These are phyloP conservation scores for Drosophila anceps DNA, from an alignment of 2,888 invertebrate genomes.

Conservation along the genomic window DNA sequence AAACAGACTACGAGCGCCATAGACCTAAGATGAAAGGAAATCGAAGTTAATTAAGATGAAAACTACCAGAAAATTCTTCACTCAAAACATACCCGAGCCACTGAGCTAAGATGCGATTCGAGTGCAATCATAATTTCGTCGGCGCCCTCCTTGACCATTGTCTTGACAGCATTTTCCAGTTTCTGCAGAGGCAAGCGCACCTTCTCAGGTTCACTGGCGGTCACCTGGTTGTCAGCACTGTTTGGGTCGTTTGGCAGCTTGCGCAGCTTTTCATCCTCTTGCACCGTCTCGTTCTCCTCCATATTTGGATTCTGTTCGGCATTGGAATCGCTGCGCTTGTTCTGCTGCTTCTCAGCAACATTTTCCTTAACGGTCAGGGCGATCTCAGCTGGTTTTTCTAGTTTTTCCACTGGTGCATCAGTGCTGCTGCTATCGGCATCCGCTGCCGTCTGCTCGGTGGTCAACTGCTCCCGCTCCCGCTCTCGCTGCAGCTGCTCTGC, in stretches of 20 bases:
- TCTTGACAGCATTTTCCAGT: conserved; percentile 83
- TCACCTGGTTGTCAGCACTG: conserved; percentile 85
- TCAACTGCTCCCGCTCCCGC: conserved; percentile 29
- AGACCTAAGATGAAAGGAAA: conserved; percentile 54
- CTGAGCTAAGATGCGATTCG: conserved; percentile 84
- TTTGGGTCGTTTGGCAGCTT: conserved; percentile 85
- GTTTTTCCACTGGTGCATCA: conserved; percentile 66
- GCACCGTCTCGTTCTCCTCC: conserved; percentile 84
- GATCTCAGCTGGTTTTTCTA: conserved; percentile 66
- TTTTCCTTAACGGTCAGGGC: conserved; percentile 55
- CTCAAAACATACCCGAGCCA: conserved; percentile 74
- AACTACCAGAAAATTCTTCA: not conserved
- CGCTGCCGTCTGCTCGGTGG: conserved; percentile 55
- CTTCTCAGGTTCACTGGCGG: conserved; percentile 86
- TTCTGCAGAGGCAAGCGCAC: conserved; percentile 86
- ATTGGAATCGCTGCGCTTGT: conserved; percentile 71
- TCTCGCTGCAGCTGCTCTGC: conserved; percentile 63
- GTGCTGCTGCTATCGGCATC: conserved; percentile 66
- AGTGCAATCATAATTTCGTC: conserved; percentile 88
- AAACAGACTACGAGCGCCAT: conserved; percentile 86
- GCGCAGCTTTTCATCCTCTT: conserved; percentile 87
- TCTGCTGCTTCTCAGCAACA: conserved; percentile 71
- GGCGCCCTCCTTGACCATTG: conserved; percentile 68
- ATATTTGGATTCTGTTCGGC: conserved; percentile 67
- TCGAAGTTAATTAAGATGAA: not conserved